Evolutionary conservation across 1,140 invertebrate species (phyloP).

Genomic region (Kradibia gibbosae): DNA sequence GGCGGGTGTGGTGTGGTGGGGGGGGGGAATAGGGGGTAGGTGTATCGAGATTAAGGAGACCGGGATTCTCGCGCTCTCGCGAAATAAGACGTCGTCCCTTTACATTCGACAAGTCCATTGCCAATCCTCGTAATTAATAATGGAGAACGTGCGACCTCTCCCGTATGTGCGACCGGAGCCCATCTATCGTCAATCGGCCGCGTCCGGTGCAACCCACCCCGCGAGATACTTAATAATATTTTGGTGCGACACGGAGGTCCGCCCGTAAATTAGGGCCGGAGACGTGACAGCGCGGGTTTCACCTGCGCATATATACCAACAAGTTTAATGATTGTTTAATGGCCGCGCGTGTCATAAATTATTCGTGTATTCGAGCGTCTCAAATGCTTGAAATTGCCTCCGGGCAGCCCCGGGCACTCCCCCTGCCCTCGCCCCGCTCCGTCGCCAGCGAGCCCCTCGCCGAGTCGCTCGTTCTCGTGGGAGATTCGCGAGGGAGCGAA

Average conservation of each 20-base stretch:
- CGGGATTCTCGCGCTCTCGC: not conserved
- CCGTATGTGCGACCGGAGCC: too few species aligned
- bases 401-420: slow-evolving; percentile 52
- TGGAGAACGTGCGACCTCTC: not conserved
- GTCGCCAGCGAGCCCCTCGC: slow-evolving; percentile 40
- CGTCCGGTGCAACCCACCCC: not conserved
- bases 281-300: slow-evolving; percentile 64
- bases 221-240: slow-evolving; percentile 68
- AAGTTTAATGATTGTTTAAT: slow-evolving; percentile 75
- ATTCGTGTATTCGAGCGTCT: slow-evolving; percentile 70
- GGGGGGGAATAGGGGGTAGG: too few species aligned
- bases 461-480: slow-evolving; percentile 19
- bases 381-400: slow-evolving; percentile 72
- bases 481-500: slow-evolving; percentile 18
- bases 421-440: slow-evolving; percentile 22
- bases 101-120: too few species aligned
- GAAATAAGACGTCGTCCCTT: too few species aligned
- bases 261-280: slow-evolving; percentile 70
- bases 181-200: too few species aligned
- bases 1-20: too few species aligned
- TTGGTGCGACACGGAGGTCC: slow-evolving; percentile 69
- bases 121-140: slow-evolving; percentile 36
- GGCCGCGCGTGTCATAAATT: slow-evolving; percentile 71
- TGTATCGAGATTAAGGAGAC: too few species aligned
- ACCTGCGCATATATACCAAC: slow-evolving; percentile 72